Evolutionary conservation across 2,113 vertebrate species (phyloP), one percentile per base, ranked within the genome.

Genomic region (Etheostoma spectabile): DNA sequence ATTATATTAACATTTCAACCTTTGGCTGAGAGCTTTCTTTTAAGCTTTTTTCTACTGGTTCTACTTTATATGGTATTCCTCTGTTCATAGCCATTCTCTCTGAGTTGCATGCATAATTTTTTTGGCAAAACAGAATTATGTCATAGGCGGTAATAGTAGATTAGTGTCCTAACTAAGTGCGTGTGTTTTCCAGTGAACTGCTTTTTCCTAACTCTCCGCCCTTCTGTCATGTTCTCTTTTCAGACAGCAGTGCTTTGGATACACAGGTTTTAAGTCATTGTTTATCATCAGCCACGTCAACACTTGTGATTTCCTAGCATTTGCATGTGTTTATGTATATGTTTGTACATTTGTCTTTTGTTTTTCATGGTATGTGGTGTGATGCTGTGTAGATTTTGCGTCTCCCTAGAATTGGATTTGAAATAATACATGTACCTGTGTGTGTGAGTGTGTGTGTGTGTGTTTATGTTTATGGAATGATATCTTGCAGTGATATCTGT

Each of bases 191-290:
- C 51, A 70, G 57, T 82, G 45, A 57, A 52, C 24, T 75, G 38
- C 49, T 56, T 86, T 78, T 91, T 74, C 94, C 95, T 98, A 96
- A 97, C 88, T 66, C 89, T 8, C 93, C 91, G 92, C 85, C 84
- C 85, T 94, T 86, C 94, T 97, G 91, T 97, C 95, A 91, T 91
- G 95, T 96, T 96, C 96, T 96, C 95, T 84, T 96, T 97, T 94
- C 97, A 99, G 98, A 99, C 91, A 96, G 93, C 97, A 92, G 83
- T 96, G 96, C 96, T 96, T 94, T 98, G 97, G 97, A 99, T 92
- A 94, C 97, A 96, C 97, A 99, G 98, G 98, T 99, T 97, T 96
- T 90, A 88, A 95, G 91, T 96, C 95, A 82, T 70, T 93, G 65
- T 88, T 92, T 73, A 70, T 77, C 66, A 80, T 80, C 45, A 67